Percentiles rank a stretch among this genome's conserved stretches.
Evolutionary conservation across 2,113 vertebrate species (phyloP).

Genomic region (Menidia beryllina): DNA sequence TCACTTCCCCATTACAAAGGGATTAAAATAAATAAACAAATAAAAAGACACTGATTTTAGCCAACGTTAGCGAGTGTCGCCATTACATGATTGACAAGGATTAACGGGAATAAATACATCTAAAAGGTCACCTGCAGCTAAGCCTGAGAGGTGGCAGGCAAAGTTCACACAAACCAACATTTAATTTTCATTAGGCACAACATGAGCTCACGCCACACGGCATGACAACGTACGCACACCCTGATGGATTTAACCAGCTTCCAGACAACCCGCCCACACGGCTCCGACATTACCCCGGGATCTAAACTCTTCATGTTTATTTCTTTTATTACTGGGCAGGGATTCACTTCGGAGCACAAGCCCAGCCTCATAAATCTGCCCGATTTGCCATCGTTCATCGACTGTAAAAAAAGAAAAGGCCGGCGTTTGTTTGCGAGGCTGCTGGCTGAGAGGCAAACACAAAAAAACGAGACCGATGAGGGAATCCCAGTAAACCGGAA

Average conservation of each 20-base stretch:
- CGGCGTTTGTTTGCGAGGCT: background rate
- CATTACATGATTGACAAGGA: background rate
- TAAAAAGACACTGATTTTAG: no score
- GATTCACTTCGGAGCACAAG: background rate
- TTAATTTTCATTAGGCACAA: no score
- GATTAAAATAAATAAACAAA: no score
- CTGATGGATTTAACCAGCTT: slow-evolving; percentile 16
- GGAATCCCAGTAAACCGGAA: slow-evolving; percentile 16
- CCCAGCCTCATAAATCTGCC: background rate
- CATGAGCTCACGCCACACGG: slow-evolving; percentile 22
- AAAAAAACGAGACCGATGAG: background rate
- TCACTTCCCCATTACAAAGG: no score
- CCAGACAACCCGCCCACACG: slow-evolving; percentile 21
- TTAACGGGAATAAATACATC: background rate
- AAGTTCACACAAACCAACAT: background rate
- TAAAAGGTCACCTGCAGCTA: no score
- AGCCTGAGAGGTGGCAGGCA: background rate
- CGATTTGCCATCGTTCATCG: background rate
- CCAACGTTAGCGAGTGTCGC: background rate
- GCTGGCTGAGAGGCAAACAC: background rate
- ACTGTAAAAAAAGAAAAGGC: background rate
- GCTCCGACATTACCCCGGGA: background rate
- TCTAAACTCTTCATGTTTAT: slow-evolving; percentile 4
- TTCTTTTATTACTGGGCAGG: background rate
- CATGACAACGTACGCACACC: slow-evolving; percentile 19